Conservation (phyloP, 2,113 vertebrate genomes). For the Pavo muticus region DNA sequence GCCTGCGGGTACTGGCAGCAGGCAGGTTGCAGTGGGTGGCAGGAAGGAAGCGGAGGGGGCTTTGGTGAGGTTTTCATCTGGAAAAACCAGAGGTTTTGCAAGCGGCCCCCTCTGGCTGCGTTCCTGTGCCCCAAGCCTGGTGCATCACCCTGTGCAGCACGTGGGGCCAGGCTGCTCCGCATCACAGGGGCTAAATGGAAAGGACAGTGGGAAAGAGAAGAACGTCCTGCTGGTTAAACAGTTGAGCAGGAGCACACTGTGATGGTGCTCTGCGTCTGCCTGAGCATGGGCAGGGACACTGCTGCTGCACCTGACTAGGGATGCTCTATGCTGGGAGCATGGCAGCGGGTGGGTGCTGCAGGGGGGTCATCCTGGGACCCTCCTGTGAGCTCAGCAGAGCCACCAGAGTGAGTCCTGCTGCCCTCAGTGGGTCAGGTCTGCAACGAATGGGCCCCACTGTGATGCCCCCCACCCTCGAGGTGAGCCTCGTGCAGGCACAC, state of each 20-base stretch:
- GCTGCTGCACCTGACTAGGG: background rate
- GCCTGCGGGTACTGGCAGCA: background rate
- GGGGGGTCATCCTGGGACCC: background rate
- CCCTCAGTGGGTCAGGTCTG: accelerated
- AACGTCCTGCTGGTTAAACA: accelerated
- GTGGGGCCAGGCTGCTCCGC: background rate
- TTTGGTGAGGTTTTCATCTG: background rate
- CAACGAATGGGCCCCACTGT: accelerated
- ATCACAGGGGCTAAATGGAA: accelerated
- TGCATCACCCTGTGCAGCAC: background rate
- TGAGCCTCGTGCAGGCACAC: background rate
- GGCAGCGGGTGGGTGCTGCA: background rate
- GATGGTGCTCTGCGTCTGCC: accelerated
- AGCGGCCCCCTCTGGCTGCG: background rate
- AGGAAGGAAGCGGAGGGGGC: background rate
- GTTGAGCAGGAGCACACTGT: background rate
- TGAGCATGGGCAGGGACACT: background rate
- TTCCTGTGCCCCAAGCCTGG: too few relatives aligned
- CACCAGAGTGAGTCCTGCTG: accelerated
- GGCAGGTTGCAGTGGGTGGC: background rate
- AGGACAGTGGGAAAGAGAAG: background rate
- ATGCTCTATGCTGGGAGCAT: accelerated
- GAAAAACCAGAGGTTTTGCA: background rate
- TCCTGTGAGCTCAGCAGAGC: accelerated
- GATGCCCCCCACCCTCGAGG: background rate